Conservation (phyloP, 2,113 vertebrate genomes). For the Chiloscyllium plagiosum region DNA sequence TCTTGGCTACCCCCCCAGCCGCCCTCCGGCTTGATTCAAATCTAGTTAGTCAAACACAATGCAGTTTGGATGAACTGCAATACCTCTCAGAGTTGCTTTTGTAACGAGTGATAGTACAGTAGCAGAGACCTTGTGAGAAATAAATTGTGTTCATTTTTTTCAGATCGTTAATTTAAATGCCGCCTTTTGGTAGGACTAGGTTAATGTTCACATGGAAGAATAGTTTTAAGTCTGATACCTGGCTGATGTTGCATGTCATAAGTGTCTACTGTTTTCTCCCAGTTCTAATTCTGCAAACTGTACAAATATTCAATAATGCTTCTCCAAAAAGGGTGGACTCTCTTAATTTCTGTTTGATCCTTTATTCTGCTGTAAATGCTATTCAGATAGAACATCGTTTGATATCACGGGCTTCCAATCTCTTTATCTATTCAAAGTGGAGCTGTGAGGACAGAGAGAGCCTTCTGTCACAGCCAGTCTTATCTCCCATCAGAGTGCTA, state of each 20-base stretch:
- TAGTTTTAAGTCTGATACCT: neutral
- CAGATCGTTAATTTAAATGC: neutral
- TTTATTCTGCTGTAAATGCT: neutral
- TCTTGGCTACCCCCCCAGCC: neutral
- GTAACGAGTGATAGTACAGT: neutral
- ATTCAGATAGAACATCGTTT: slow-evolving; percentile 18
- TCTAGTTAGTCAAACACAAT: neutral
- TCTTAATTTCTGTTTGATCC: neutral
- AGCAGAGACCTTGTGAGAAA: neutral
- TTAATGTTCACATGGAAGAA: neutral
- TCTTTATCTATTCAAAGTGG: slow-evolving; percentile 14
- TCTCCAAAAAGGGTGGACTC: neutral
- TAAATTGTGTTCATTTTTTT: neutral
- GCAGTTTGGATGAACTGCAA: neutral
- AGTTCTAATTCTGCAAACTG: neutral
- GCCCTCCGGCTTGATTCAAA: neutral
- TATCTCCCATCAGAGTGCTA: slow-evolving; percentile 22
- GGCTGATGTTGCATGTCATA: neutral
- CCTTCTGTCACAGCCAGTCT: neutral
- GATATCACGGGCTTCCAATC: neutral
- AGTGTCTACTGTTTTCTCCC: neutral
- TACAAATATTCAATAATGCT: neutral
- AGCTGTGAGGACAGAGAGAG: neutral
- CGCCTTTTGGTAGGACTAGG: neutral
- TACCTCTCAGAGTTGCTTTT: neutral